Evolutionary conservation across 2,888 invertebrate species (phyloP).

Genomic region (Gandaritis pyraliata): DNA sequence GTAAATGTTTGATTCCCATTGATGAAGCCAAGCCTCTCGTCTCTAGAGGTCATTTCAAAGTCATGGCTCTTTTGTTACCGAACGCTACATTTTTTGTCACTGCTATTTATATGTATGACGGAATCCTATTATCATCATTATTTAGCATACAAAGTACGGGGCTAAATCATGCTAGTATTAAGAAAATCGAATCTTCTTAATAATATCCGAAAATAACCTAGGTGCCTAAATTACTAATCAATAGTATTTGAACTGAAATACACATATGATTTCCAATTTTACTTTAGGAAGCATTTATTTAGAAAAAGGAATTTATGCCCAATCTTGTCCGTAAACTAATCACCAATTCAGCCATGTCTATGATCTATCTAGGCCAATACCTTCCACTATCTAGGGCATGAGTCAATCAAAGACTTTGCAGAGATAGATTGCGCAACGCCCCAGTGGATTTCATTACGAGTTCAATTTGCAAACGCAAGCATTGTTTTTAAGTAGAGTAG

Average conservation of each 20-base stretch:
- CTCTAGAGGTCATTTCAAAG: slow-evolving; percentile 4
- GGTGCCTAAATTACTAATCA: no score
- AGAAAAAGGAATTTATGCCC: no score
- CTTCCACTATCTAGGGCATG: slow-evolving; percentile 15
- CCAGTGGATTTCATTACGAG: slow-evolving; percentile 8
- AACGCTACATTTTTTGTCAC: neutral
- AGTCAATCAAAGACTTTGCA: slow-evolving; percentile 18
- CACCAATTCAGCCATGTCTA: neutral
- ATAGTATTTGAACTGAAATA: no score
- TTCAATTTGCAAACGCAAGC: slow-evolving; percentile 7
- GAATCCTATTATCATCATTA: no score
- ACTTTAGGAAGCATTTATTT: no score
- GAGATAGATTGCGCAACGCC: slow-evolving; percentile 19
- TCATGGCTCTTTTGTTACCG: neutral
- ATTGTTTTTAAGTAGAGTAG: slow-evolving; percentile 1
- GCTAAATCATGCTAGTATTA: no score
- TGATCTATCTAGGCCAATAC: neutral
- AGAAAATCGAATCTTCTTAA: no score
- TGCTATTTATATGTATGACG: no score
- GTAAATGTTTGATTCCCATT: neutral
- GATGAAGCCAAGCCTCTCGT: neutral
- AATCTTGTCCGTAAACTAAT: neutral
- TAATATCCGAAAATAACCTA: no score
- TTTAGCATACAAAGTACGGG: no score
- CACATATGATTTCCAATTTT: no score